Evolutionary conservation across 2,797 vertebrate genomes (phyloP).

Genomic region (Catharus ustulatus): DNA sequence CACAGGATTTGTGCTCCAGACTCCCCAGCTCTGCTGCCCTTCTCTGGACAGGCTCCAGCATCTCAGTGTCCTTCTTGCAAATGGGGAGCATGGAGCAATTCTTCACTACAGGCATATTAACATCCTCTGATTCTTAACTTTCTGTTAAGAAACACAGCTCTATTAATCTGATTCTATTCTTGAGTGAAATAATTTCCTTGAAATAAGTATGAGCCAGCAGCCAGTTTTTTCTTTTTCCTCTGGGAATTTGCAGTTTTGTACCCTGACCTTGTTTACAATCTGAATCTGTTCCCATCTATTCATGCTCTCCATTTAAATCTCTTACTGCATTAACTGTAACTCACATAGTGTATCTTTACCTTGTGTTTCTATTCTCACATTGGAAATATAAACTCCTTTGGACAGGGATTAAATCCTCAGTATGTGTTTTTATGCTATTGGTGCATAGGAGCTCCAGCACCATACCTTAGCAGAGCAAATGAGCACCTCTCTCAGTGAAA

Average conservation of each 20-base stretch:
- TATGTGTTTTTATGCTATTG: background rate
- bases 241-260: background rate
- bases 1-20: too few species aligned
- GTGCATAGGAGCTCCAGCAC: background rate
- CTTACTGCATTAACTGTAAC: background rate
- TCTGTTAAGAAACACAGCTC: background rate
- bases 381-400: background rate
- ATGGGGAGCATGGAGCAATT: accelerated
- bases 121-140: background rate
- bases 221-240: background rate
- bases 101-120: background rate
- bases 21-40: background rate
- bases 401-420: background rate
- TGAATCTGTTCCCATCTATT: background rate
- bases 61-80: too few species aligned
- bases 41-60: background rate
- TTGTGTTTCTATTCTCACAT: background rate
- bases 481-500: background rate
- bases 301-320: slow-evolving; percentile 2
- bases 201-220: background rate
- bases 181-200: background rate
- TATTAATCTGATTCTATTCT: background rate
- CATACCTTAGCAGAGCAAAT: background rate
- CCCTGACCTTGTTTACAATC: slow-evolving; percentile 10
- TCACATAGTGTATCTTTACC: background rate